phyloP scores from a whole-genome alignment of 2,888 invertebrate genomes.

The Lycocerus yunnanus region DNA sequence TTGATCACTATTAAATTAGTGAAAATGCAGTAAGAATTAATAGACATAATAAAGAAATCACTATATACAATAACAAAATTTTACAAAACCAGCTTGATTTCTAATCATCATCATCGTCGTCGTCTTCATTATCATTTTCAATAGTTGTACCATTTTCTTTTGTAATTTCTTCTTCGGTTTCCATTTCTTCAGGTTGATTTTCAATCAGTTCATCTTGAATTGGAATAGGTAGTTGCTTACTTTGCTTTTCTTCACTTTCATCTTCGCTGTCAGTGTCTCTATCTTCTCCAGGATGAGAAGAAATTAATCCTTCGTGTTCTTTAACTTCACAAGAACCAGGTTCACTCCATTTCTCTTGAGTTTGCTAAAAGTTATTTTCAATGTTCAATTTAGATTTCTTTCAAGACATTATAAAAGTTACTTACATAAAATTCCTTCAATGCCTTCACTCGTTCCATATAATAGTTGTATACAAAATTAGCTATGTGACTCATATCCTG shows the following conservation, averaged over 20 bases:
- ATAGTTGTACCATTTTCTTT: slow-evolving; percentile 4
- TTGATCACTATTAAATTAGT: neutral
- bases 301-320: slow-evolving; percentile 63
- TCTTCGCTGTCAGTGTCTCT: slow-evolving; percentile 67
- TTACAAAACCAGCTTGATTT: slow-evolving; percentile 20
- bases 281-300: slow-evolving; percentile 70
- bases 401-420: neutral
- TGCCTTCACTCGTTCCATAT: slow-evolving; percentile 74
- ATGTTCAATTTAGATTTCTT: neutral
- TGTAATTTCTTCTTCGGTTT: slow-evolving; percentile 15
- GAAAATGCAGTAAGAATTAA: slow-evolving; percentile 5
- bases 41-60: slow-evolving; percentile 2
- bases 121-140: slow-evolving; percentile 12
- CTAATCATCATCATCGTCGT: slow-evolving; percentile 26
- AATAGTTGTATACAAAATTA: slow-evolving; percentile 91
- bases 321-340: slow-evolving; percentile 63
- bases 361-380: slow-evolving; percentile 51
- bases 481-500: slow-evolving; percentile 95
- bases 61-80: slow-evolving; percentile 9
- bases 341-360: slow-evolving; percentile 62
- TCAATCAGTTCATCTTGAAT: slow-evolving; percentile 54
- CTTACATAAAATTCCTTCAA: slow-evolving; percentile 59
- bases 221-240: slow-evolving; percentile 47
- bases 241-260: slow-evolving; percentile 55
- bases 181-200: slow-evolving; percentile 13